These are phyloP conservation scores for Hirundo rustica DNA, from an alignment of 2,797 vertebrate genomes.

Conservation along the genomic window DNA sequence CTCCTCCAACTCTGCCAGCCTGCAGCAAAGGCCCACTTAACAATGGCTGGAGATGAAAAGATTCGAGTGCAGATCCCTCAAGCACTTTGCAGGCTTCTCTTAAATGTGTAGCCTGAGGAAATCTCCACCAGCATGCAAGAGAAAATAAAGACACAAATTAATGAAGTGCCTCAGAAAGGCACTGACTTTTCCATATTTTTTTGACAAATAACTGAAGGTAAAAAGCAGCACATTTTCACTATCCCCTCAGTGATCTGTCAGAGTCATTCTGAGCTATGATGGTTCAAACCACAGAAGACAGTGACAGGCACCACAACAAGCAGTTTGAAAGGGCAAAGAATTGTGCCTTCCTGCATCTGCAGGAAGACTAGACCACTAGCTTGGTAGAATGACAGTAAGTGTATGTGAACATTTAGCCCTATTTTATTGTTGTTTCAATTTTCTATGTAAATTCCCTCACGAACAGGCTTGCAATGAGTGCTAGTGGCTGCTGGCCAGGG, in stretches of 20 bases:
- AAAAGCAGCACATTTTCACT: background rate
- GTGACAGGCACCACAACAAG: background rate
- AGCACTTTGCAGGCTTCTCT: background rate
- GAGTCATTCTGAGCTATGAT: background rate
- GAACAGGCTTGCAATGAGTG: background rate
- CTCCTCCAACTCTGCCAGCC: background rate
- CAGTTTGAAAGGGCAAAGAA: background rate
- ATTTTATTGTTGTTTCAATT: background rate
- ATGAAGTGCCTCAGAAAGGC: background rate
- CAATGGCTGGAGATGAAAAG: background rate
- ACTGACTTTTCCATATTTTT: background rate
- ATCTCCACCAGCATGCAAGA: background rate
- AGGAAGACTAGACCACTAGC: background rate
- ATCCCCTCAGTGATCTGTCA: background rate
- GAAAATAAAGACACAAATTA: slow-evolving; percentile 16
- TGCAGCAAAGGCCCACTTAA: slow-evolving; percentile 7
- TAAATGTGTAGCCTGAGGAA: slow-evolving; percentile 29
- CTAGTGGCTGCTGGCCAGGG: background rate
- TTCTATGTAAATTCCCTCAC: background rate
- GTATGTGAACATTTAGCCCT: background rate
- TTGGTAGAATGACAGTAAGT: background rate
- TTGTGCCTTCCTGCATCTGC: background rate
- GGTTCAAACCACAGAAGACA: background rate
- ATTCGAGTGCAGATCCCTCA: background rate
- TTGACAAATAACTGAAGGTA: background rate